A percentile compares a stretch with the other conserved stretches of the same genome.
These are phyloP conservation scores for Mohoua ochrocephala DNA, from an alignment of 2,113 vertebrate species.

Conservation along the genomic window DNA sequence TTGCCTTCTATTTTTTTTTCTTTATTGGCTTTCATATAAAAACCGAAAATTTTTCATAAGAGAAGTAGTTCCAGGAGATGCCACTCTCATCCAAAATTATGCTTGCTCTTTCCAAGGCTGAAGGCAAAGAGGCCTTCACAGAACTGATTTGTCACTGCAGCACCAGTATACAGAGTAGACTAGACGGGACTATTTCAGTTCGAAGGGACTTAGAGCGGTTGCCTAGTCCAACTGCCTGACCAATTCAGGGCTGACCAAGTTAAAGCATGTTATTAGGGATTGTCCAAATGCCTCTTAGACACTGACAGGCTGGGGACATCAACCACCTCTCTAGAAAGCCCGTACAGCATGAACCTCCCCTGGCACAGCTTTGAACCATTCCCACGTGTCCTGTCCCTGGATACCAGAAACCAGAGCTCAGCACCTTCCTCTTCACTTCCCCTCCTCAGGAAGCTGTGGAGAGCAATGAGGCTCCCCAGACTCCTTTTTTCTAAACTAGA, in stretches of 20 bases:
- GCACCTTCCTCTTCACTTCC: not conserved
- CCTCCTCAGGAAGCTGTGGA: not conserved
- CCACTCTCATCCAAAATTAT: not conserved
- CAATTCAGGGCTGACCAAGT: not conserved
- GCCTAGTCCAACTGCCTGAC: not conserved
- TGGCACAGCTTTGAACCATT: not conserved
- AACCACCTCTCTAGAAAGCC: not conserved
- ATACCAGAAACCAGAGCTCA: not conserved
- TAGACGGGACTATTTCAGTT: not conserved
- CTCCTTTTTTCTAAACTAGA: not conserved
- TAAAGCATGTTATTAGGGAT: not conserved
- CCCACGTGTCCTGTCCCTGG: not conserved
- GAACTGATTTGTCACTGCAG: not conserved
- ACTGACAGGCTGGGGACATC: not conserved
- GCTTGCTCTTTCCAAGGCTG: not conserved
- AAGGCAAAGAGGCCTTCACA: not conserved
- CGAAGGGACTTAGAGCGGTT: not conserved
- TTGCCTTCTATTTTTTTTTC: not conserved
- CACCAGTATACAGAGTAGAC: not conserved
- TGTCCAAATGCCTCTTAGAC: not conserved
- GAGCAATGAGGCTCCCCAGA: not conserved
- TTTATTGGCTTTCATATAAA: not conserved
- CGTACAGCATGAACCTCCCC: not conserved
- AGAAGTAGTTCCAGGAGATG: not conserved
- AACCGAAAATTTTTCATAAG: not conserved